These are phyloP conservation scores for Sthenelais limicola DNA, from an alignment of 2,888 invertebrate genomes.

Conservation along the genomic window DNA sequence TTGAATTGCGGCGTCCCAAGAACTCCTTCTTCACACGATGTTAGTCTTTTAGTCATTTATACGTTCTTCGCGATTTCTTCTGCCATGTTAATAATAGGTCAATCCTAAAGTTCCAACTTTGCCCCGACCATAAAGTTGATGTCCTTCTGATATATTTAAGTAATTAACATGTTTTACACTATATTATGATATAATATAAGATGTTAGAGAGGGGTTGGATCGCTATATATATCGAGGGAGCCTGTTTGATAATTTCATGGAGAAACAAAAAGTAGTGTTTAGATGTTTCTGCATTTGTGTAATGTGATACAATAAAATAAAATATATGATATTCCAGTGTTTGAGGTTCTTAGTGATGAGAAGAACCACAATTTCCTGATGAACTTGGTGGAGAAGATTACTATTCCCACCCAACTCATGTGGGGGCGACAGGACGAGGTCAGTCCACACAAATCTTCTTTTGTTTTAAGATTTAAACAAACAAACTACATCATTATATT, in stretches of 20 bases:
- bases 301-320: background rate
- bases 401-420: conserved; percentile 60
- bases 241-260: too few relatives aligned
- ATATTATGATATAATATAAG: too few relatives aligned
- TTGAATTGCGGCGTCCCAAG: conserved; percentile 59
- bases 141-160: too few relatives aligned
- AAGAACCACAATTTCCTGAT: conserved; percentile 50
- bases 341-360: conserved; percentile 40
- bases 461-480: too few relatives aligned
- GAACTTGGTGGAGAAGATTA: conserved; percentile 54
- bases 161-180: too few relatives aligned
- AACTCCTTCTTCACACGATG: conserved; percentile 60
- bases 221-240: too few relatives aligned
- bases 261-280: background rate
- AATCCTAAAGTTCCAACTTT: too few relatives aligned
- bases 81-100: too few relatives aligned
- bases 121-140: too few relatives aligned
- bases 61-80: too few relatives aligned
- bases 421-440: conserved; percentile 67
- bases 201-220: too few relatives aligned
- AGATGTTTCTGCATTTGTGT: background rate
- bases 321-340: conserved; percentile 41
- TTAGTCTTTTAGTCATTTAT: conserved; percentile 54
- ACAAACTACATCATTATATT: too few relatives aligned
- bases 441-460: conserved; percentile 27